Conservation (phyloP, 2,113 vertebrate genomes). For the Mirza zaza region DNA sequence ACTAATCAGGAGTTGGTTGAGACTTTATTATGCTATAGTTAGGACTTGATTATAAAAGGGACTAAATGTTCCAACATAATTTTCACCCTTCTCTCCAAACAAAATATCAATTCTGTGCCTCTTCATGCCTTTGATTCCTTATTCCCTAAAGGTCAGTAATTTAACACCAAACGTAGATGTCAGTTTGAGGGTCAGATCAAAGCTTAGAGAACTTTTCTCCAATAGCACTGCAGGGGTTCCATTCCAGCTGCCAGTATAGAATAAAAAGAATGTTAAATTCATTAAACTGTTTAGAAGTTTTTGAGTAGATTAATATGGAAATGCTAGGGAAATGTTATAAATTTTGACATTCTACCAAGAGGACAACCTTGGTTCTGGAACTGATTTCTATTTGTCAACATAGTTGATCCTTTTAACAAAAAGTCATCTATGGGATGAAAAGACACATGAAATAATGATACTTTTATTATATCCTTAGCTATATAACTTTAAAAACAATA, state of each 20-base stretch:
- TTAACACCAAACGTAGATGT: conserved; percentile 12
- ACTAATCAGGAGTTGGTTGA: conserved; percentile 70
- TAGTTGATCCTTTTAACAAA: conserved; percentile 75
- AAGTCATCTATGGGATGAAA: conserved; percentile 73
- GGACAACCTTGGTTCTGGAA: conserved; percentile 49
- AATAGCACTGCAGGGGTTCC: neutral
- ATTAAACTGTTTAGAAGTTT: conserved; percentile 62
- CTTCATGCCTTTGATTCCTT: conserved; percentile 52
- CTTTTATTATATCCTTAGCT: conserved; percentile 68
- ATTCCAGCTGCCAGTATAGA: conserved; percentile 23
- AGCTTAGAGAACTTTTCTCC: neutral
- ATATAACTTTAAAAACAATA: conserved; percentile 50
- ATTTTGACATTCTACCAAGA: conserved; percentile 47
- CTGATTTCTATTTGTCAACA: conserved; percentile 70
- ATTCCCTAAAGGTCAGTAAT: conserved; percentile 22
- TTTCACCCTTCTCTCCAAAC: conserved; percentile 52
- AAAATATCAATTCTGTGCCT: conserved; percentile 53
- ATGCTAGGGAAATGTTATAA: conserved; percentile 45
- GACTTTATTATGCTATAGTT: conserved; percentile 62
- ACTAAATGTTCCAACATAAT: conserved; percentile 60
- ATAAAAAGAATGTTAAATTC: conserved; percentile 56
- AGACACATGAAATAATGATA: conserved; percentile 74
- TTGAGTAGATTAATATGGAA: conserved; percentile 71
- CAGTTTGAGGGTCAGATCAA: conserved; percentile 14
- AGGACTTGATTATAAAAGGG: conserved; percentile 70